Evolutionary conservation across 2,888 invertebrate genomes (phyloP).

Genomic region (Ormyrus labotus): DNA sequence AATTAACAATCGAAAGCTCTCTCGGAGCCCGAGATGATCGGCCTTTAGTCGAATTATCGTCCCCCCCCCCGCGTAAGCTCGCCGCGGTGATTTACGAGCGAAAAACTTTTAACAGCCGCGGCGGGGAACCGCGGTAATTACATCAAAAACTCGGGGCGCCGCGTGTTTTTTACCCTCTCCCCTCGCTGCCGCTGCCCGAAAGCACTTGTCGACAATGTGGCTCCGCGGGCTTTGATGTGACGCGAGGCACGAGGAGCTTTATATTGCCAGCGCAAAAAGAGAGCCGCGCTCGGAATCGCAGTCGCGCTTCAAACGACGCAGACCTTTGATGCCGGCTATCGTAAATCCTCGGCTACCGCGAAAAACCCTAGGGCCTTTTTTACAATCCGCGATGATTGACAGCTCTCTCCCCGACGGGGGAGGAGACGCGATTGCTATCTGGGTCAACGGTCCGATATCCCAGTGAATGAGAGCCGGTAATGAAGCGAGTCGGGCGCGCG

Average conservation of each 20-base stretch:
- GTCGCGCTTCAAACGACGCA: too few species aligned
- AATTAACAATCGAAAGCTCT: conserved; percentile 9
- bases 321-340: background rate
- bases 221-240: conserved; percentile 70
- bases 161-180: background rate
- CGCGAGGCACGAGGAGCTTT: conserved; percentile 63
- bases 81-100: background rate
- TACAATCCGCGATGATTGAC: background rate
- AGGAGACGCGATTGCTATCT: too few species aligned
- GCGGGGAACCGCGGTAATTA: conserved; percentile 4
- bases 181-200: conserved; percentile 12
- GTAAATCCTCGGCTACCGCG: conserved; percentile 30
- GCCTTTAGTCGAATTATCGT: background rate
- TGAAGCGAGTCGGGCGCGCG: too few species aligned
- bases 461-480: too few species aligned
- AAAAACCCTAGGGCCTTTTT: conserved; percentile 8
- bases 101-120: background rate
- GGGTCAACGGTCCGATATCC: too few species aligned
- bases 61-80: background rate
- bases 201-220: conserved; percentile 68
- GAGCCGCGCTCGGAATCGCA: too few species aligned
- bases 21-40: background rate
- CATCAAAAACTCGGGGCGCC: conserved; percentile 4
- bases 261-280: background rate
- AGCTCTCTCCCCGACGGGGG: too few species aligned